Conservation (phyloP, 2,797 vertebrate species). For the Manis pentadactyla region DNA sequence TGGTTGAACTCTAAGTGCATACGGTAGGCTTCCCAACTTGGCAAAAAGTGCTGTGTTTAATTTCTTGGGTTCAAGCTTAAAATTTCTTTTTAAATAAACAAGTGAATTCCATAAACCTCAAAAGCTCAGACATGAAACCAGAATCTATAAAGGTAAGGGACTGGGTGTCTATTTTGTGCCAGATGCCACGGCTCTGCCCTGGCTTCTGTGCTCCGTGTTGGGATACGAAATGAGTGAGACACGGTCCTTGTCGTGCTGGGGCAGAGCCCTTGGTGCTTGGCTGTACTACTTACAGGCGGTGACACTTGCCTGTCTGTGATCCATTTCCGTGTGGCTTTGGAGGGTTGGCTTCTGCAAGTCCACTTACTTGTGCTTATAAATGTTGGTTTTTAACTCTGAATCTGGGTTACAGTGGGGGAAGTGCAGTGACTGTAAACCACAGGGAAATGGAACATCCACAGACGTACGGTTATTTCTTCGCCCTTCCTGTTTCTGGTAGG, state of each 20-base stretch:
- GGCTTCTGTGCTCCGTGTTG: not conserved
- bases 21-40: not conserved
- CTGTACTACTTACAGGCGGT: not conserved
- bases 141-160: not conserved
- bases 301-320: not conserved
- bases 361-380: not conserved
- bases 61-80: not conserved
- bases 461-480: not conserved
- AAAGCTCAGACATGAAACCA: not conserved
- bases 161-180: not conserved
- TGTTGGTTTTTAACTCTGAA: not conserved
- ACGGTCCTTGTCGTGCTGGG: not conserved
- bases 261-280: not conserved
- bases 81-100: not conserved
- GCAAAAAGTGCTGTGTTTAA: not conserved
- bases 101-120: not conserved
- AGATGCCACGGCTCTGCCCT: not conserved
- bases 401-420: not conserved
- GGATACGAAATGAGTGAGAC: not conserved
- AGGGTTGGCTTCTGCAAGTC: not conserved
- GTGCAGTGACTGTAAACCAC: not conserved
- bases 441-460: not conserved
- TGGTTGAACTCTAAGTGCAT: not conserved
- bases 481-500: not conserved
- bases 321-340: not conserved